Evolutionary conservation across 1,140 invertebrate genomes (phyloP).

Genomic region (Drosophila parvula): DNA sequence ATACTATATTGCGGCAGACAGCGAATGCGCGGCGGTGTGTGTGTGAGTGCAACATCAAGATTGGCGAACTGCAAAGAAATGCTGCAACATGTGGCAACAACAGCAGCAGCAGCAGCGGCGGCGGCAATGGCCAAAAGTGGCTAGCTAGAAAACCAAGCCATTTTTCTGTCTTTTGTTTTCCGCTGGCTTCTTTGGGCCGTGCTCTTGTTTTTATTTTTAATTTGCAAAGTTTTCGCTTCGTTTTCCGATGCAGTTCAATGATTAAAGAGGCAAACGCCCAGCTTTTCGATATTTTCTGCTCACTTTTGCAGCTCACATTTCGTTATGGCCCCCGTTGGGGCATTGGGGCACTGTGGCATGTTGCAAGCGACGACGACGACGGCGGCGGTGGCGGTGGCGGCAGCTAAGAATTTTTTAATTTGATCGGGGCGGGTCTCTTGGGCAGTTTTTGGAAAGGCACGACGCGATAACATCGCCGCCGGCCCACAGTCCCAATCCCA

Average conservation of each 20-base stretch:
- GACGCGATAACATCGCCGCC: constrained; percentile 60
- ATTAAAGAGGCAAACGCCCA: constrained; percentile 81
- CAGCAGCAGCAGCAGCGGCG: constrained; percentile 36
- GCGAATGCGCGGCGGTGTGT: constrained; percentile 4
- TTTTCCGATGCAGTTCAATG: constrained; percentile 80
- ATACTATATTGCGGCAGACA: constrained; percentile 31
- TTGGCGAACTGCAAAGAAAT: constrained; percentile 71
- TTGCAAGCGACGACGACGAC: constrained; percentile 50
- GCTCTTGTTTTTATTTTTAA: constrained; percentile 67
- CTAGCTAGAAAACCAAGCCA: constrained; percentile 27
- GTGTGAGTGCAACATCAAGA: constrained; percentile 72
- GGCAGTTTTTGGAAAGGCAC: constrained; percentile 65
- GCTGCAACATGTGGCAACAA: constrained; percentile 79
- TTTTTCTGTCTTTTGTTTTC: constrained; percentile 74
- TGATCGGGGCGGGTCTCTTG: constrained; percentile 59
- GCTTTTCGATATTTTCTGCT: constrained; percentile 69
- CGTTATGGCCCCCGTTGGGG: constrained; percentile 57
- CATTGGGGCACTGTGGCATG: constrained; percentile 51
- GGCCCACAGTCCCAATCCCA: constrained; percentile 12
- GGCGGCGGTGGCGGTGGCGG: constrained; percentile 3
- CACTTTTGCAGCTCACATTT: constrained; percentile 54
- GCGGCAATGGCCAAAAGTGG: constrained; percentile 27
- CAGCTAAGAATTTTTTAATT: constrained; percentile 78
- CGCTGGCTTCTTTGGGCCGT: constrained; percentile 54
- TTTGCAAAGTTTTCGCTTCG: constrained; percentile 77